These are phyloP conservation scores for Caranx ignobilis DNA, from an alignment of 2,113 vertebrate species.

Conservation along the genomic window DNA sequence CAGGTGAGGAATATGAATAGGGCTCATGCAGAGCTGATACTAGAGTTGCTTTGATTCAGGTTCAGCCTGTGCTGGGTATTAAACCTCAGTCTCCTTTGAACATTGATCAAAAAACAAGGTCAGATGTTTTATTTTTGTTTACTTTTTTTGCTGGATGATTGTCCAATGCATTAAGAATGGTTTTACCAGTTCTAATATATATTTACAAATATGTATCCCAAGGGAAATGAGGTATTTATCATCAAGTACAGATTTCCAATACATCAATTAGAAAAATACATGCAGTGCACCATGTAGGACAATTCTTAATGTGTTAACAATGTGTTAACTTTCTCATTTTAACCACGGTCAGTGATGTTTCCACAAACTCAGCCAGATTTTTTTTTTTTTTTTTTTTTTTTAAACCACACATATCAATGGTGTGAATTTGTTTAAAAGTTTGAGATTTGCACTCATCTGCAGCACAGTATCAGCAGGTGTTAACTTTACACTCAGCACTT, in stretches of 20 bases:
- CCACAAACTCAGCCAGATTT: not conserved
- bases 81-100: not conserved
- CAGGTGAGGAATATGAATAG: not conserved
- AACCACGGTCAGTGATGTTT: not conserved
- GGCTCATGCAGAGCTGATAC: not conserved
- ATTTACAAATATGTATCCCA: not conserved
- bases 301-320: not conserved
- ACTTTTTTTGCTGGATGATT: not conserved
- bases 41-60: conserved; percentile 6
- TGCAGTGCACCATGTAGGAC: not conserved
- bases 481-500: conserved; percentile 49
- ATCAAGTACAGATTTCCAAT: not conserved
- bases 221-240: not conserved
- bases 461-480: conserved; percentile 53
- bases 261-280: not conserved
- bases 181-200: not conserved
- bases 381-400: not conserved
- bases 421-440: conserved; percentile 17
- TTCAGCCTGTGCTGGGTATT: not conserved
- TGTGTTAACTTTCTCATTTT: not conserved
- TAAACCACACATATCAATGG: not conserved
- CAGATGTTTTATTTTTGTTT: not conserved
- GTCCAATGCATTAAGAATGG: not conserved
- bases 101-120: not conserved
- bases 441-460: not conserved